Evolutionary conservation across 2,113 vertebrate species (phyloP).

Genomic region (Anoura caudifer): DNA sequence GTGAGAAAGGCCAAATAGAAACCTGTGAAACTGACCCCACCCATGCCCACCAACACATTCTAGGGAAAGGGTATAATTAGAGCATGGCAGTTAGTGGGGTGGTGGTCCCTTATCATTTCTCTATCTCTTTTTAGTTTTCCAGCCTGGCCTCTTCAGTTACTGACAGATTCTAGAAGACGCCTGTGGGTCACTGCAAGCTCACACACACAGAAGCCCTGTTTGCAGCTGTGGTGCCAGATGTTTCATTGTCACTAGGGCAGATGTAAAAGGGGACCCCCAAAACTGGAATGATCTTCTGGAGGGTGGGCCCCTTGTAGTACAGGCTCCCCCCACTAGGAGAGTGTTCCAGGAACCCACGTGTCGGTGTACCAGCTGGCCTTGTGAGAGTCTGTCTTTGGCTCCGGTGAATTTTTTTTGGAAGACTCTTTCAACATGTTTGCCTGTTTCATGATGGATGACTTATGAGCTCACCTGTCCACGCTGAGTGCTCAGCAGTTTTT

Average conservation of each 20-base stretch:
- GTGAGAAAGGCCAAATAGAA: not conserved
- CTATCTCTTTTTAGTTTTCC: not conserved
- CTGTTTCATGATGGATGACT: no score
- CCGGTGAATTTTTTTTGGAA: no score
- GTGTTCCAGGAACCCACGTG: no score
- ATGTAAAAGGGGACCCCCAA: not conserved
- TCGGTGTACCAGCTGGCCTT: no score
- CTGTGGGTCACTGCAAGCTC: not conserved
- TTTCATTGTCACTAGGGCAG: not conserved
- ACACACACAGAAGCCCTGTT: not conserved
- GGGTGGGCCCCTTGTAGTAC: no score
- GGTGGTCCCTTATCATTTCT: not conserved
- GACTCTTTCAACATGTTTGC: no score
- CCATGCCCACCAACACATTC: not conserved
- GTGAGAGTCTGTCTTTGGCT: no score
- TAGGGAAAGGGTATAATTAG: not conserved
- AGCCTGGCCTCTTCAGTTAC: not conserved
- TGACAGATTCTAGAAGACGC: not conserved
- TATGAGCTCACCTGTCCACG: no score
- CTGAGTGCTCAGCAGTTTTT: no score
- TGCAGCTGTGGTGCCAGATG: not conserved
- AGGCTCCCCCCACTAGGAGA: no score
- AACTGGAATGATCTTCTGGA: no score
- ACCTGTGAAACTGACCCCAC: not conserved
- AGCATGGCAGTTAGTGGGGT: not conserved